A percentile compares a stretch with the other conserved stretches of the same genome.
Conservation (phyloP, 1,140 invertebrate genomes). For the Pachypsylla venusta region DNA sequence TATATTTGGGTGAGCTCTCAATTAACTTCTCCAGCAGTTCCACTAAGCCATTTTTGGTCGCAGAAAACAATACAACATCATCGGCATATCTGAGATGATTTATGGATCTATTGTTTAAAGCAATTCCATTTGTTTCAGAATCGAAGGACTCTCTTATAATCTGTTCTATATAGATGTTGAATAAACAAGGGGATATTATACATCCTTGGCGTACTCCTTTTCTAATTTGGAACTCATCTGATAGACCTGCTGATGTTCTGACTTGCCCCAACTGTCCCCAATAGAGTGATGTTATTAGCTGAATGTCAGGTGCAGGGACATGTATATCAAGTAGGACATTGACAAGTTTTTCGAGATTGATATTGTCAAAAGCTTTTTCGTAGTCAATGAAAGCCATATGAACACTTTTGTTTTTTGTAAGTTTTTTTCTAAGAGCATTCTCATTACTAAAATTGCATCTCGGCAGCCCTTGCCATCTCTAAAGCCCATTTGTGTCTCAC, state of each 20-base stretch:
- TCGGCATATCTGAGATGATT: no score
- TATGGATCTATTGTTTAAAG: no score
- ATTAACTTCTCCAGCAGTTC: no score
- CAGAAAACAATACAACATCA: no score
- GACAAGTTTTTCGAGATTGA: background rate
- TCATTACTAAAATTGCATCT: background rate
- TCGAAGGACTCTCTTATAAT: background rate
- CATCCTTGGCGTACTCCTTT: background rate
- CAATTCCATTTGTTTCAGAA: no score
- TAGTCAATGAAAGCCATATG: slow-evolving; percentile 2
- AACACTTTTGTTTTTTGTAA: background rate
- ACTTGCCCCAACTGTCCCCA: background rate
- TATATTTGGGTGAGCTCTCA: no score
- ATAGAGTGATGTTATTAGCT: background rate
- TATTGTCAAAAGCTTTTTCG: slow-evolving; percentile 12
- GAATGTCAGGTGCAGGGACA: background rate
- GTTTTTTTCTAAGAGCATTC: background rate
- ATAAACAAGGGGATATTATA: background rate
- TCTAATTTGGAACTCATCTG: background rate
- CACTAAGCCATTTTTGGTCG: no score
- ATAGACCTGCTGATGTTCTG: background rate
- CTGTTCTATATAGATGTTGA: background rate
- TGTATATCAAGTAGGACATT: background rate
- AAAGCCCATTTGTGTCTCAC: background rate
- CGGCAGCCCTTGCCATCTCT: background rate